Conservation (phyloP, 2,113 vertebrate species). For the Gobio gobio region DNA sequence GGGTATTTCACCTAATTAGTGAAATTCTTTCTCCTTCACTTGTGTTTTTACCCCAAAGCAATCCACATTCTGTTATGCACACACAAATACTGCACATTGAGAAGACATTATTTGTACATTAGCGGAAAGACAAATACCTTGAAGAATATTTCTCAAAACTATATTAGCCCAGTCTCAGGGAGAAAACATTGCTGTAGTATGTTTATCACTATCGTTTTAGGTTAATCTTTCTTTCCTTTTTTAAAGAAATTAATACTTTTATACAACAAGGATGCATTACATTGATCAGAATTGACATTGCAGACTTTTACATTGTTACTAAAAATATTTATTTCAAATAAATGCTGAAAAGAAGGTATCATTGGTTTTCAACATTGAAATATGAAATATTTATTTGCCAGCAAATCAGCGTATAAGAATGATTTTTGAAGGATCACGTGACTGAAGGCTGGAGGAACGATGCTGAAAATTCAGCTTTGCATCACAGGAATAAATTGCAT, state of each 20-base stretch:
- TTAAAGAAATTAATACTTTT: neutral
- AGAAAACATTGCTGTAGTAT: neutral
- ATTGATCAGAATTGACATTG: neutral
- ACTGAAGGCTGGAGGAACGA: no score
- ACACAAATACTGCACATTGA: neutral
- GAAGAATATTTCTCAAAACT: neutral
- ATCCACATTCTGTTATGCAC: neutral
- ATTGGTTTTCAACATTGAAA: no score
- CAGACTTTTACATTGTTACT: neutral
- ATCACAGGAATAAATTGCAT: no score
- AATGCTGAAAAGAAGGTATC: no score
- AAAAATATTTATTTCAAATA: neutral
- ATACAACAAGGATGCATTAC: neutral
- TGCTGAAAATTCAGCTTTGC: no score
- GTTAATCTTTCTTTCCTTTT: neutral
- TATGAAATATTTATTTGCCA: neutral
- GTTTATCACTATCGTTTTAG: neutral
- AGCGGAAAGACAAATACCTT: neutral
- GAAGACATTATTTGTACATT: neutral
- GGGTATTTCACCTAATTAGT: constrained; percentile 25
- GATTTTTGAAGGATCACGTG: no score
- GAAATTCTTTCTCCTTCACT: neutral
- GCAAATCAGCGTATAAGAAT: neutral
- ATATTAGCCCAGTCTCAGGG: neutral
- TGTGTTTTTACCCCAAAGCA: neutral